Conservation (phyloP, 2,888 invertebrate genomes). For the Drosophila maculinotata region DNA sequence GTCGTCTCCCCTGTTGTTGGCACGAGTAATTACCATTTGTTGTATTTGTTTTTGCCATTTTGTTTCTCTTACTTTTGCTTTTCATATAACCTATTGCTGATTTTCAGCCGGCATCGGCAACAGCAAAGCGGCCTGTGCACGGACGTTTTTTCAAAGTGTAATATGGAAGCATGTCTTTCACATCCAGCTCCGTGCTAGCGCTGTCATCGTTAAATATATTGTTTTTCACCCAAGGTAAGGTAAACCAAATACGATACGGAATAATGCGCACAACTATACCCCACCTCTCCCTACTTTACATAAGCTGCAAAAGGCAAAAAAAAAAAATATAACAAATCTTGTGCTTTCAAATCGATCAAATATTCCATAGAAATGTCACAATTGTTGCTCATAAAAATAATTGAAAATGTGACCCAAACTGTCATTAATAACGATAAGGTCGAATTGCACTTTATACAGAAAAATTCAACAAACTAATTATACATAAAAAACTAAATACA, state of each 20-base stretch:
- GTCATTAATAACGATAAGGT: too few relatives aligned
- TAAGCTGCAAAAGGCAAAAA: slow-evolving; percentile 8
- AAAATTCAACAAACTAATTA: too few relatives aligned
- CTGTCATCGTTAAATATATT: slow-evolving; percentile 85
- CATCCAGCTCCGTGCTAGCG: slow-evolving; percentile 84
- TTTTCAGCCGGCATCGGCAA: slow-evolving; percentile 33
- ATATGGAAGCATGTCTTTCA: slow-evolving; percentile 85
- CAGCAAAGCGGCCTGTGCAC: slow-evolving; percentile 42
- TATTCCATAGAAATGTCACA: slow-evolving; percentile 18
- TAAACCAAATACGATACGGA: not conserved
- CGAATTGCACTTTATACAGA: too few relatives aligned
- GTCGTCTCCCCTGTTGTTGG: slow-evolving; percentile 24
- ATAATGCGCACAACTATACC: slow-evolving; percentile 4
- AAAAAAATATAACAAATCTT: not conserved
- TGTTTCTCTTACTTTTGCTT: slow-evolving; percentile 12
- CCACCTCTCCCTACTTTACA: slow-evolving; percentile 12
- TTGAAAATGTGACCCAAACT: too few relatives aligned
- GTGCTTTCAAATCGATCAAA: slow-evolving; percentile 21
- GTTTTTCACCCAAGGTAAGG: slow-evolving; percentile 85
- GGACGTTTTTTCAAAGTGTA: slow-evolving; percentile 78
- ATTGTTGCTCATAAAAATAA: slow-evolving; percentile 39
- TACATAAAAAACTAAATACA: too few relatives aligned
- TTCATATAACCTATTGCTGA: slow-evolving; percentile 27
- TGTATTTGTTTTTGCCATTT: slow-evolving; percentile 15
- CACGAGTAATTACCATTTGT: slow-evolving; percentile 20